Evolutionary conservation across 2,888 invertebrate genomes (phyloP), one percentile per base, ranked within the genome.

Genomic region (Eutolmus rufibarbis): DNA sequence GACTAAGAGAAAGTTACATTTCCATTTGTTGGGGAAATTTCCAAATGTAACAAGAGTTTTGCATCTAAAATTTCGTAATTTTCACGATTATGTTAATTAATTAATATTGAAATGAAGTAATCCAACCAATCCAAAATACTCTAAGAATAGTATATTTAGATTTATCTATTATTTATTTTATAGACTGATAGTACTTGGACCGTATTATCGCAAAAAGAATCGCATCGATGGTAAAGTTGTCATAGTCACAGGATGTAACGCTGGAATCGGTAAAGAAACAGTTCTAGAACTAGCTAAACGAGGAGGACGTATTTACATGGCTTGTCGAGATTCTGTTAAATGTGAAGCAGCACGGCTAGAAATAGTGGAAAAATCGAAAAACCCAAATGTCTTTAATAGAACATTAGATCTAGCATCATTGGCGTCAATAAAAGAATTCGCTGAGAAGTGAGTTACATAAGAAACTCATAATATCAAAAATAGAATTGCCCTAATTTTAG

Each of bases 231-330:
- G 93, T 89, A 94, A 95, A 93, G 94, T 95, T 23, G 93, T 95
- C 2, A 94, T 97, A 51, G 91, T 97, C 74, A 97, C 97, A 0
- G 97, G 97, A 57, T 95, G 96, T 43, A 96, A 95, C 92, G 94
- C 94, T 79, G 97, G 97, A 37, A 96, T 97, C 89, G 97, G 97
- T 14, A 94, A 94, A 91, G 95, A 95, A 91, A 94, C 95, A 0
- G 95, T 94, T 0, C 93, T 93, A 91, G 95, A 95, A 90, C 93
- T 97, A 90, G 96, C 96, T 0, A 93, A 93, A 88, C 92, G 95
- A 88, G 95, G 95, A n/a, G 96, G 96, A 5, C 96, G 95, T 94
- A 87, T 87, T 74, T 87, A 87, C 14, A 87, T 87, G 87, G 87
- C 87, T 28, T 87, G 87, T 31, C 66, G 87, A 19, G 74, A 87